Conservation (phyloP, 1,140 invertebrate species). For the Drosophila sucinea region DNA sequence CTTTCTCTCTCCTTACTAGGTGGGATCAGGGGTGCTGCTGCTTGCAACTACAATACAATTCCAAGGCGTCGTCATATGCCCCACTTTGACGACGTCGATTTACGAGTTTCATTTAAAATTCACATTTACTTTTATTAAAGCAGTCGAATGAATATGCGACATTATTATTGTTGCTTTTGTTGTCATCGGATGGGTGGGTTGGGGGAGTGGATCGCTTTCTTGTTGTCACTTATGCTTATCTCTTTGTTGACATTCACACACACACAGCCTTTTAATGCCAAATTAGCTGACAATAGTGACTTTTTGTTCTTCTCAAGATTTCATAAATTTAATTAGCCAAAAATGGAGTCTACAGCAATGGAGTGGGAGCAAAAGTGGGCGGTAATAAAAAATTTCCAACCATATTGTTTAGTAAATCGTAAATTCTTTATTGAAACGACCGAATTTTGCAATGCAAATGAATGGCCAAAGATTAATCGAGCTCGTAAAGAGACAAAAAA, state of each 20-base stretch:
- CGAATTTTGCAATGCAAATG: slow-evolving; percentile 1
- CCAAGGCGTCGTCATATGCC: slow-evolving; percentile 33
- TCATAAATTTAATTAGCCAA: slow-evolving; percentile 31
- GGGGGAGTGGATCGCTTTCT: slow-evolving; percentile 28
- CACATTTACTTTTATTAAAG: slow-evolving; percentile 70
- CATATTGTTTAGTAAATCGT: slow-evolving; percentile 3
- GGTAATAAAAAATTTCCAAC: background rate
- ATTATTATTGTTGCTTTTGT: slow-evolving; percentile 34
- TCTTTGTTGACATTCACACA: slow-evolving; percentile 32
- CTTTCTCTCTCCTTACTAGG: background rate
- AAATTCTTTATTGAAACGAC: background rate
- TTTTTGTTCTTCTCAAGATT: slow-evolving; percentile 45
- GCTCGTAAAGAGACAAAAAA: background rate
- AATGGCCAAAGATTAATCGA: background rate
- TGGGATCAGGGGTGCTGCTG: slow-evolving; percentile 23
- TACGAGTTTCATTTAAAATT: slow-evolving; percentile 67
- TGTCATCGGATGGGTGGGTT: slow-evolving; percentile 9
- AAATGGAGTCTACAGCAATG: background rate
- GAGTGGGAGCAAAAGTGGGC: background rate
- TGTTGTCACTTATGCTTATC: slow-evolving; percentile 36
- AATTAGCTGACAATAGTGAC: slow-evolving; percentile 60
- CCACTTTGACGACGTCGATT: slow-evolving; percentile 55
- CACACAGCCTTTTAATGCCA: slow-evolving; percentile 55
- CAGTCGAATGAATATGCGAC: slow-evolving; percentile 56
- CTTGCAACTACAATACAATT: slow-evolving; percentile 2